Percentiles rank a stretch among this genome's conserved stretches.
phyloP scores from a whole-genome alignment of 2,113 vertebrate genomes.

The Nyctereutes procyonoides region DNA sequence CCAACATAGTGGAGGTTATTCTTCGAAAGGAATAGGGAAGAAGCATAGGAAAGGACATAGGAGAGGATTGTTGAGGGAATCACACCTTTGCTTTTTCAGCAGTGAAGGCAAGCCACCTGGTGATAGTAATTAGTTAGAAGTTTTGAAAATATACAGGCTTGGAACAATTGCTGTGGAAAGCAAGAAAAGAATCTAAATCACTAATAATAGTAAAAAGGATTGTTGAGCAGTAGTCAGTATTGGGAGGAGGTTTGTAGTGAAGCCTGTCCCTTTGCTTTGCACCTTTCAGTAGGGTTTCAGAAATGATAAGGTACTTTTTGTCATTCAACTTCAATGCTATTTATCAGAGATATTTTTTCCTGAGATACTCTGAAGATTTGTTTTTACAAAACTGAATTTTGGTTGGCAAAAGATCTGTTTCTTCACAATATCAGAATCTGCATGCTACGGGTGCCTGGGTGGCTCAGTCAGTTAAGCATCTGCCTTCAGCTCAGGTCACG shows the following conservation, averaged over 20 bases:
- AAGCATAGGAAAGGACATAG: background rate
- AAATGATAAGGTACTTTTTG: background rate
- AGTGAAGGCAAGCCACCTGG: background rate
- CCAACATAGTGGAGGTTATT: background rate
- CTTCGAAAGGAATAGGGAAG: background rate
- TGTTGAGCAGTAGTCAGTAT: background rate
- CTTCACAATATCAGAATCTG: background rate
- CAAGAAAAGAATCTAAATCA: background rate
- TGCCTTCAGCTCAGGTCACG: background rate
- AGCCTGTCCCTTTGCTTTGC: background rate
- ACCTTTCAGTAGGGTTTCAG: background rate
- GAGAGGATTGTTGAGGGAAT: background rate
- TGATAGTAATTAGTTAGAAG: background rate
- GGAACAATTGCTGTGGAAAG: background rate
- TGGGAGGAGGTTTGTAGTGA: background rate
- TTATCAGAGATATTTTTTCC: slow-evolving; percentile 22
- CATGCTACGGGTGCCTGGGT: background rate
- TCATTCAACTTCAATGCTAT: background rate
- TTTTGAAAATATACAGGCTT: background rate
- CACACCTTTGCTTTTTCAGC: background rate
- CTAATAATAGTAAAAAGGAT: background rate
- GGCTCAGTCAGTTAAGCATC: background rate
- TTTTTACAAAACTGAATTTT: slow-evolving; percentile 39
- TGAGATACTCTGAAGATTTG: slow-evolving; percentile 19
- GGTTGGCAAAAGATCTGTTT: slow-evolving; percentile 34